Base-by-base conservation (phyloP, 2,888 invertebrate species). In the Frankliniella fusca region DNA sequence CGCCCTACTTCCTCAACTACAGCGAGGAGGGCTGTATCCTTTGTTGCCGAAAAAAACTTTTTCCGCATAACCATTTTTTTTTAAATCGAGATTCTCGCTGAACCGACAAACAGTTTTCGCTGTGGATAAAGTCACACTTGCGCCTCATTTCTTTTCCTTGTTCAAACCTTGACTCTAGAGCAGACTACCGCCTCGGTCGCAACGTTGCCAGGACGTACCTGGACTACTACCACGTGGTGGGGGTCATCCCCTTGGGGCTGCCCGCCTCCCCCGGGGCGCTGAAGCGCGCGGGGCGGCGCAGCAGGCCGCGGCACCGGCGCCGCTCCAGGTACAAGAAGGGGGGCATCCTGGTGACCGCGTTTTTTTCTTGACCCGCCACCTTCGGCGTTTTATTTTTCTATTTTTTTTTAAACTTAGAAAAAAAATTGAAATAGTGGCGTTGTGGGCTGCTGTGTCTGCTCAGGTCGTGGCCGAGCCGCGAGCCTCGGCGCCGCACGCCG, bases 21-120 rank as follows among this genome's bases (percentile, higher is more conserved):
- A 97, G 95, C 70, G 97, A 98, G 90, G 97, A 97, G 86, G 94
- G 94, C 85, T 98, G 98, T 98, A 95, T 95, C 95, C 94, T 94
- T 92, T 88, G 82, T 5, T 3, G 38, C 38, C 5, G 38, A 5
- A 5, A 38, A 38, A 5, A 5, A 38, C 2, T 8, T 49, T 76
- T 48, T 18, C 54, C 15, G 10, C 10, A 54, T 18, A 38, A 38
- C 38, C 38, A 38, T 38, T 38, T 38, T 38, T 38, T 5, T 38
- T 38, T n/a, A n/a, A 38, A 38, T 38, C 38, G 38, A 38, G 3
- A 38, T 38, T 38, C 38, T 38, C 38, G 38, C 38, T 38, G 38
- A 38, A 38, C 38, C 3, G 38, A 38, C 5, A 5, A 38, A 38
- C 2, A 38, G 5, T 38, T 38, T 38, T 38, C 38, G 5, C 38